These are phyloP conservation scores for Venturia canescens DNA, from an alignment of 1,140 invertebrate species.

Conservation along the genomic window DNA sequence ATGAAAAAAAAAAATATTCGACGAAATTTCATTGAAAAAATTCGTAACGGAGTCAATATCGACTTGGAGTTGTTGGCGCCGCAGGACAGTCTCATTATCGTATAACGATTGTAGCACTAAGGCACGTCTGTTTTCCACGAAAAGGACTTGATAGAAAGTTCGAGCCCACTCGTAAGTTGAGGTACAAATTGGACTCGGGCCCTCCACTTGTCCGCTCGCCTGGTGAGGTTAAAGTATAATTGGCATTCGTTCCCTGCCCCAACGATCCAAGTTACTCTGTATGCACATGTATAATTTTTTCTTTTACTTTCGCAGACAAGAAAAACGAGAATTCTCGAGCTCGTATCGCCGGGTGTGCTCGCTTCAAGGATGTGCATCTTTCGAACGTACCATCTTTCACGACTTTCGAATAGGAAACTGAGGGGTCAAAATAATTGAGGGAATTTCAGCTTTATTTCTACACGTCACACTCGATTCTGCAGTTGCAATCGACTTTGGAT, in stretches of 20 bases:
- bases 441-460: too few species aligned
- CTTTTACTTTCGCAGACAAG: neutral
- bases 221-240: slow-evolving; percentile 72
- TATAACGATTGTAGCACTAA: slow-evolving; percentile 69
- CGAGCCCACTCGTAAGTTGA: slow-evolving; percentile 68
- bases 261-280: neutral
- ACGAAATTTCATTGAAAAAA: neutral
- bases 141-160: slow-evolving; percentile 69
- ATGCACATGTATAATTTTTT: neutral
- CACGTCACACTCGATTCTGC: too few species aligned
- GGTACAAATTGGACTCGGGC: slow-evolving; percentile 70
- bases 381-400: too few species aligned
- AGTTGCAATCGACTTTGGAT: too few species aligned
- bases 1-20: too few species aligned
- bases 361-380: too few species aligned
- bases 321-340: neutral
- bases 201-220: slow-evolving; percentile 23
- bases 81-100: slow-evolving; percentile 72
- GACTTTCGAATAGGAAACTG: too few species aligned
- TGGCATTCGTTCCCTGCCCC: slow-evolving; percentile 69
- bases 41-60: neutral
- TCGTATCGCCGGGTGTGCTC: too few species aligned
- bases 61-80: slow-evolving; percentile 1
- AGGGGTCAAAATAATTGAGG: too few species aligned
- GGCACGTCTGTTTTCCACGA: slow-evolving; percentile 67